Base-by-base conservation (phyloP, 2,888 invertebrate genomes). In the Mesorhabditis belari region DNA sequence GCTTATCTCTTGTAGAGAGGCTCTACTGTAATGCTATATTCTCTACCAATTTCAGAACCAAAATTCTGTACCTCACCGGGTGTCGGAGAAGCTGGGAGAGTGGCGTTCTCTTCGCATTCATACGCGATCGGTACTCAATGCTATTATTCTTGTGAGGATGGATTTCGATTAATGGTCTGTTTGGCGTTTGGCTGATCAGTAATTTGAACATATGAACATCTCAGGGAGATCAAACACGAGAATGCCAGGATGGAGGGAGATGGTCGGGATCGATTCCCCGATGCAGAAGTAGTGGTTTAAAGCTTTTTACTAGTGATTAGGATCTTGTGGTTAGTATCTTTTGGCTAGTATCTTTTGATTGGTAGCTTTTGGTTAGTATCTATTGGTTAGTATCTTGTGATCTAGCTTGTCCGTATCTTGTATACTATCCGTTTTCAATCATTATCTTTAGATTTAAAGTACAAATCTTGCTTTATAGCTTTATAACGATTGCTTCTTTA, bases 51-150 rank as follows among this genome's bases (percentile, higher is more conserved):
- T 66, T 54, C 56, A 69, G 69, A 76, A 56, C 76, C 76, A 3
- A 76, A 76, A 50, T 76, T 73, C 61, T 76, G 76, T 59, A 73
- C 75, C 19, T 71, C 71, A 25, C 76, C 76, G 0, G 76, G 76
- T 0, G 74, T 76, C 0, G 71, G 73, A 17, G 75, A 70, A 27
- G 69, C 72, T 5, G 70, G 73, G 4, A 64, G 70, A 44, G 76
- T 76, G 3, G 67, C 67, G 5, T 76, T 76, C 57, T 76, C 75
- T 0, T 70, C 71, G 23, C 72, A 76, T 56, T 70, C 73, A 4
- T 76, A 75, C 58, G 74, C 75, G 3, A 73, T 75, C 27, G 76
- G 76, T 50, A 76, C 76, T 0, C 60, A 66, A 24, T 73, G 74
- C 55, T 75, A 64, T 54, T 76, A 76, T 64, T 71, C 74, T 6